These are phyloP conservation scores for Ceratina calcarata DNA, from an alignment of 1,140 invertebrate species.

Conservation along the genomic window DNA sequence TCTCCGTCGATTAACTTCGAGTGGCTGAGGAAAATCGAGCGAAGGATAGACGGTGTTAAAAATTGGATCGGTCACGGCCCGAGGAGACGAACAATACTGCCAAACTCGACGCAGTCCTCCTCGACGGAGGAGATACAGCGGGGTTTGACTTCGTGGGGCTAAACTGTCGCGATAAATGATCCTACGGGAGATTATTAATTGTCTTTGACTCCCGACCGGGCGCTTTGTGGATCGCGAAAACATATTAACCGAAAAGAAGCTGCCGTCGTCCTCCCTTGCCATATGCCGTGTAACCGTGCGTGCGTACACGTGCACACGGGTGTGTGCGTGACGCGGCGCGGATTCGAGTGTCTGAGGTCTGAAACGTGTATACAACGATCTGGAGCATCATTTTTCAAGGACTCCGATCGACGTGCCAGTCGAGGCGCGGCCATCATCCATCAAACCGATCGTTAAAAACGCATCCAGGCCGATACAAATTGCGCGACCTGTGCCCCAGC, in stretches of 20 bases:
- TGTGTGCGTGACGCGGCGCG: not conserved
- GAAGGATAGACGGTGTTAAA: constrained; percentile 71
- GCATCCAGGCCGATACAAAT: constrained; percentile 76
- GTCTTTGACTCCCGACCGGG: constrained; percentile 74
- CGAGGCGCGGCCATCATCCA: constrained; percentile 73
- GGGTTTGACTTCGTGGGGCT: constrained; percentile 56
- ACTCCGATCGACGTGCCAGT: constrained; percentile 65
- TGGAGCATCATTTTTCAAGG: constrained; percentile 78
- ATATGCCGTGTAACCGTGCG: constrained; percentile 37
- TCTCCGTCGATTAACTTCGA: constrained; percentile 60
- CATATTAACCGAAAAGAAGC: constrained; percentile 73
- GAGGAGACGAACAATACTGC: constrained; percentile 76
- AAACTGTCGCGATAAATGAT: constrained; percentile 81
- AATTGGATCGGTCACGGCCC: constrained; percentile 79
- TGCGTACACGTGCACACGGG: not conserved
- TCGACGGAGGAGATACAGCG: constrained; percentile 55
- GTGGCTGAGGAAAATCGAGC: constrained; percentile 65
- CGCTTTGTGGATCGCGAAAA: constrained; percentile 78
- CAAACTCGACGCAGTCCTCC: constrained; percentile 34
- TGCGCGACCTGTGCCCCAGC: constrained; percentile 62
- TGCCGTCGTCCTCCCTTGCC: constrained; percentile 50
- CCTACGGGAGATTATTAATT: constrained; percentile 79
- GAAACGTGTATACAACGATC: constrained; percentile 43
- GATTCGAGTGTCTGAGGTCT: constrained; percentile 28
- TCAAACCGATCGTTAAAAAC: constrained; percentile 80